These are phyloP conservation scores for Acleris holmiana DNA, from an alignment of 2,888 invertebrate species.

Conservation along the genomic window DNA sequence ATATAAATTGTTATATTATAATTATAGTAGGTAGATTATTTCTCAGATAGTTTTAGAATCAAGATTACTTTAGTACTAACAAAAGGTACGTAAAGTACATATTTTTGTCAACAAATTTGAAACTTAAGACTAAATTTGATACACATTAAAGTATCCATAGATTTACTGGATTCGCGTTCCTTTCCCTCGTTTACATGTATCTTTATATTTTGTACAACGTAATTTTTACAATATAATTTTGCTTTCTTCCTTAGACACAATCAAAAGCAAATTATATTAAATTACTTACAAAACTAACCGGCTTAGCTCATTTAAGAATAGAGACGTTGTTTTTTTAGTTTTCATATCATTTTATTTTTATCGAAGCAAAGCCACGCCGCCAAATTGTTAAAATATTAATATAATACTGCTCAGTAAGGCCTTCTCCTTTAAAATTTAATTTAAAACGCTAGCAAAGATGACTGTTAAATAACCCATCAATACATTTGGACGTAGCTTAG, in stretches of 20 bases:
- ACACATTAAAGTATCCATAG: conserved; percentile 8
- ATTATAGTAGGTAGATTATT: too few relatives aligned
- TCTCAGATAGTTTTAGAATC: too few relatives aligned
- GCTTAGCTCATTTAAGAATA: conserved; percentile 74
- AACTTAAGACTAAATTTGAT: neutral
- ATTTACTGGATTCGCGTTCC: conserved; percentile 17
- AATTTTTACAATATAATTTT: conserved; percentile 41
- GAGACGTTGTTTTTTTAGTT: conserved; percentile 63
- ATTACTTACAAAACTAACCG: conserved; percentile 64
- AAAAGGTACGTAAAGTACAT: neutral
- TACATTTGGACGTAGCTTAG: too few relatives aligned
- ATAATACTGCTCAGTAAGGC: conserved; percentile 51
- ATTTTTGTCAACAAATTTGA: neutral
- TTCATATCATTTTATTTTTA: conserved; percentile 48
- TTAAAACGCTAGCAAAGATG: conserved; percentile 28
- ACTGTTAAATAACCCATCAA: conserved; percentile 15
- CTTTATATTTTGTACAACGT: conserved; percentile 32
- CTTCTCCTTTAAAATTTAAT: conserved; percentile 43
- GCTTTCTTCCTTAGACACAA: conserved; percentile 51
- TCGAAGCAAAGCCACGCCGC: conserved; percentile 66
- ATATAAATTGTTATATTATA: too few relatives aligned
- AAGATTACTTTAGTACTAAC: too few relatives aligned
- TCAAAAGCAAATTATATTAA: conserved; percentile 58
- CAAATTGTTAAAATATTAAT: conserved; percentile 42
- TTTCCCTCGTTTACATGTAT: neutral